phyloP scores from a whole-genome alignment of 2,113 vertebrate species.

The Myotis davidii region DNA sequence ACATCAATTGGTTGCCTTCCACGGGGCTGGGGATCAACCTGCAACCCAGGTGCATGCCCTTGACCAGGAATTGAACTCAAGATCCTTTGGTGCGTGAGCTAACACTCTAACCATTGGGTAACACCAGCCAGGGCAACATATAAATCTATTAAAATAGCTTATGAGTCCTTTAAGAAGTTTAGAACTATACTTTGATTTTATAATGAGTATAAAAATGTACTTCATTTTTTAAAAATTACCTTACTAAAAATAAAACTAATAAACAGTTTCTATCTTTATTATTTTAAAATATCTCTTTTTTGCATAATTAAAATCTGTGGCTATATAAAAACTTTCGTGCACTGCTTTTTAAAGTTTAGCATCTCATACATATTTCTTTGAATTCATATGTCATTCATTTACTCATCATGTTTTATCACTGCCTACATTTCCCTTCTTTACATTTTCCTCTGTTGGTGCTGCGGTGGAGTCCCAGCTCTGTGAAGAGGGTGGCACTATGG shows the following conservation, averaged over 20 bases:
- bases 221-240: neutral
- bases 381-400: neutral
- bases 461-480: neutral
- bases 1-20: too few relatives aligned
- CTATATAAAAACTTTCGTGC: conserved; percentile 23
- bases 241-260: conserved; percentile 50
- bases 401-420: neutral
- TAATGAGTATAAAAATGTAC: conserved; percentile 21
- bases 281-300: conserved; percentile 25
- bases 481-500: accelerated
- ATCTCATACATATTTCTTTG: neutral
- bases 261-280: conserved; percentile 25
- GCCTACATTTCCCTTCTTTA: neutral
- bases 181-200: conserved; percentile 21
- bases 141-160: conserved; percentile 25
- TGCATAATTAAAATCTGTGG: neutral
- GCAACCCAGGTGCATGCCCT: too few relatives aligned
- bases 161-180: neutral
- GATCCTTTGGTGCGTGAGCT: too few relatives aligned
- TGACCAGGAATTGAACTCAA: too few relatives aligned
- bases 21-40: too few relatives aligned
- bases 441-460: neutral
- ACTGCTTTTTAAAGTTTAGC: neutral
- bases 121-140: too few relatives aligned
- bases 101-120: too few relatives aligned